Evolutionary conservation across 2,888 invertebrate genomes (phyloP).

Genomic region (Trichogramma evanescens): DNA sequence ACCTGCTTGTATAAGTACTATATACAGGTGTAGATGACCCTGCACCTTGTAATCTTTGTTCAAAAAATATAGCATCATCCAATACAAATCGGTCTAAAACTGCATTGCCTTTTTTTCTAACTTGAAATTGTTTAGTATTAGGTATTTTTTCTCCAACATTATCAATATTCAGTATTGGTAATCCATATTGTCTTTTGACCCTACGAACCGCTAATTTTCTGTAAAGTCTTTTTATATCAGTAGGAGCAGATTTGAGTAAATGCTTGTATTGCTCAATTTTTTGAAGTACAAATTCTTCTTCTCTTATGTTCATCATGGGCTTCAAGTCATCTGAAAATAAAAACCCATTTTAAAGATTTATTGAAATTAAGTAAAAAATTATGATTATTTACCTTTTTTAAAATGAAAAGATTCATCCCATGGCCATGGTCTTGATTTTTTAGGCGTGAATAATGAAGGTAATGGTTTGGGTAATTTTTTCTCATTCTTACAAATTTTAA

Average conservation of each 20-base stretch:
- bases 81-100: conserved; percentile 40
- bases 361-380: neutral
- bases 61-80: conserved; percentile 33
- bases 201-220: conserved; percentile 56
- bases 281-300: conserved; percentile 48
- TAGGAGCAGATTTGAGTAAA: conserved; percentile 32
- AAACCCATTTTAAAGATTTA: neutral
- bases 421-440: conserved; percentile 45
- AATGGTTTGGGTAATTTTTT: conserved; percentile 26
- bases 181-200: conserved; percentile 52
- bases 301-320: conserved; percentile 48
- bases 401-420: conserved; percentile 40
- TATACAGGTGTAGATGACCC: conserved; percentile 55
- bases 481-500: conserved; percentile 25
- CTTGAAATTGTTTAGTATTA: neutral
- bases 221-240: conserved; percentile 48
- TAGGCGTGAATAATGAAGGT: conserved; percentile 42
- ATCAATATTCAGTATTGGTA: conserved; percentile 56
- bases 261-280: conserved; percentile 34
- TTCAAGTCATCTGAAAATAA: conserved; percentile 29
- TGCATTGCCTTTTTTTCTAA: conserved; percentile 27
- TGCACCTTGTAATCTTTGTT: conserved; percentile 51
- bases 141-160: conserved; percentile 25
- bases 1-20: conserved; percentile 64
- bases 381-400: conserved; percentile 10